Base-by-base conservation (phyloP, 2,888 invertebrate genomes). In the Drosophila peninsularis region DNA sequence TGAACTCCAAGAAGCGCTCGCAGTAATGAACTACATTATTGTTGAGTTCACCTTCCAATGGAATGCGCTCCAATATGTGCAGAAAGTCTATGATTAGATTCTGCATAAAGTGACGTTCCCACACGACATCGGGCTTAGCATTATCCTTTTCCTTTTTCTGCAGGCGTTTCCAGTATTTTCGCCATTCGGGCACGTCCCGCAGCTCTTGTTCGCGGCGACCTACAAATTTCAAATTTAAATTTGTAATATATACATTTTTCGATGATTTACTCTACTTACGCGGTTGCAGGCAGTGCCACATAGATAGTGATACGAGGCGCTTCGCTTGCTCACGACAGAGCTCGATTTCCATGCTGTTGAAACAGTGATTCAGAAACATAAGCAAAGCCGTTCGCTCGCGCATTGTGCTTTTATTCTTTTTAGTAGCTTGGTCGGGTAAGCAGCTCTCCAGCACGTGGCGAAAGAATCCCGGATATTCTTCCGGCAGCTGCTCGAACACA, bases 321-420 rank as follows among this genome's bases (percentile, higher is more conserved):
- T 97, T 97, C 11, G 97, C 97, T 93, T 98, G 98, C 82, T 98
- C 97, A 42, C 99, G 93, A 63, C 99, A 97, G 45, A 99, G 93
- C 83, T 96, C 96, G 58, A 98, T 96, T 93, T 99, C 99, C 96
- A 99, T 96, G 82, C 98, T 98, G 89, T 98, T 98, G 90, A 99
- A 99, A 90, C 98, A 98, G 91, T 99, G 98, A 92, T 98, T 98
- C 3, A 99, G 93, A 92, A 99, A 99, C 41, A 98, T 94, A 14
- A 99, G 94, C 52, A 99, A 92, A 0, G 96, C 95, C 0, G 97
- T 98, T 92, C 98, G 97, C 91, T 99, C 99, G 36, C 94, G 80
- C 66, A 79, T 19, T 14, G 76, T 70, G 53, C 53, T 87, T 21
- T n/a, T 57, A 6, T 45, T 68, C 36, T 47, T 57, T 39, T 57